Percentiles rank a stretch among this genome's conserved stretches.
Conservation (phyloP, 2,113 vertebrate species). For the Sphaerodactylus townsendi region DNA sequence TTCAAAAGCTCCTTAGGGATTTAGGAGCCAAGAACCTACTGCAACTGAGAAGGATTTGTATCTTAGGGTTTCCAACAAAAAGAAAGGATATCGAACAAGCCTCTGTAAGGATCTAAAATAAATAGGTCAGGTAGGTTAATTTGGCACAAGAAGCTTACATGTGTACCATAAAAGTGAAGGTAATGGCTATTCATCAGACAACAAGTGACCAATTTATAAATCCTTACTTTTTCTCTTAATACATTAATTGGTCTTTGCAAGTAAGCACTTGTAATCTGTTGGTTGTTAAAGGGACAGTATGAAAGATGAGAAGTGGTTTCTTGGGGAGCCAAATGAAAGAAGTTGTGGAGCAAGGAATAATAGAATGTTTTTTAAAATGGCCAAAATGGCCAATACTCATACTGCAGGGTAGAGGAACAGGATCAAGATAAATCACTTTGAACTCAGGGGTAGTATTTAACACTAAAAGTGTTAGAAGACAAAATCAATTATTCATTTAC, state of each 20-base stretch:
- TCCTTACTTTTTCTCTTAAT: not conserved
- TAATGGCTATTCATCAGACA: not conserved
- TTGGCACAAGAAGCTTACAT: not conserved
- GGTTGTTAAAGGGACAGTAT: not conserved
- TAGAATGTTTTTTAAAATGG: not conserved
- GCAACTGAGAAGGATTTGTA: not conserved
- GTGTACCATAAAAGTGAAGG: not conserved
- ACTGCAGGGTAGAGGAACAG: not conserved
- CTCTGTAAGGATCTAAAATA: not conserved
- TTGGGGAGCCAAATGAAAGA: not conserved
- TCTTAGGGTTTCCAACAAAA: not conserved
- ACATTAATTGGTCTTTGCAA: not conserved
- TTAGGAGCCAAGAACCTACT: not conserved
- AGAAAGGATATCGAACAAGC: not conserved
- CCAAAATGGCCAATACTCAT: not conserved
- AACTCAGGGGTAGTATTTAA: not conserved
- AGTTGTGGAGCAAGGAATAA: not conserved
- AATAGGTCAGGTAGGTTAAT: not conserved
- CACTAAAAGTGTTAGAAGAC: not conserved
- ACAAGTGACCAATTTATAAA: not conserved
- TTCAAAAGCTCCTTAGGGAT: not conserved
- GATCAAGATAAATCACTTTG: not conserved
- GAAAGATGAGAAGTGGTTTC: not conserved
- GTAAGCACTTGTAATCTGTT: not conserved
- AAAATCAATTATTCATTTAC: constrained; percentile 10